Evolutionary conservation across 2,113 vertebrate genomes (phyloP), one percentile per base, ranked within the genome.

Genomic region (Butastur rufipennis): DNA sequence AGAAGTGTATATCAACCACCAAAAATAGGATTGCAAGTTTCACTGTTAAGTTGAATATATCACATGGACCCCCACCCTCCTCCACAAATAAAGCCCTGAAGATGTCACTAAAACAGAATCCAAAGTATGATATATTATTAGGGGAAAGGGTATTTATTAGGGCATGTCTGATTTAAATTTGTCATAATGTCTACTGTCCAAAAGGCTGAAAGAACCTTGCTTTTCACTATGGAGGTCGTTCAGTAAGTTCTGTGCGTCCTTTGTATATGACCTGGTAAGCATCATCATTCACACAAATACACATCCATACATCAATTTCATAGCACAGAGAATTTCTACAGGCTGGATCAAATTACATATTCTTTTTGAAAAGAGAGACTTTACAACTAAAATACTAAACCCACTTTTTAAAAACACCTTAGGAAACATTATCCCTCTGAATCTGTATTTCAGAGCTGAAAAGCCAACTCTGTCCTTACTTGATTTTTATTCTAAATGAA

Each of bases 1-100:
- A 81, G 80, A 96, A 87, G 62, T 86, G 56, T 62, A 93, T 97
- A 96, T 96, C 92, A 96, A 53, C 29, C 62, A 50, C 45, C 43
- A 56, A 86, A 43, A 61, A 32, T 45, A 58, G 21, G n/a, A 70
- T 68, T 72, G 13, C 50, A 87, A 40, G 7, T 89, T 92, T 95
- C 77, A 18, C 65, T 85, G 23, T 67, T 65, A 66, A 26, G 31
- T 72, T 71, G 23, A 95, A 86, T 85, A 43, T 31, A 79, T 55
- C 27, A 66, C 12, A 18, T 20, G 5, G 20, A 34, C 13, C 5
- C 22, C 6, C 6, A 11, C 2, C 4, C 6, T 56, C 1, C 3
- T 13, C 3, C 2, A 21, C 42, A 87, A 94, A 91, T 81, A 48
- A 25, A 93, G n/a, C 65, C 23, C 20, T 36, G 29, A 13, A 81